Conservation (phyloP, 1,140 invertebrate genomes). For the Meloidogyne chitwoodi region DNA sequence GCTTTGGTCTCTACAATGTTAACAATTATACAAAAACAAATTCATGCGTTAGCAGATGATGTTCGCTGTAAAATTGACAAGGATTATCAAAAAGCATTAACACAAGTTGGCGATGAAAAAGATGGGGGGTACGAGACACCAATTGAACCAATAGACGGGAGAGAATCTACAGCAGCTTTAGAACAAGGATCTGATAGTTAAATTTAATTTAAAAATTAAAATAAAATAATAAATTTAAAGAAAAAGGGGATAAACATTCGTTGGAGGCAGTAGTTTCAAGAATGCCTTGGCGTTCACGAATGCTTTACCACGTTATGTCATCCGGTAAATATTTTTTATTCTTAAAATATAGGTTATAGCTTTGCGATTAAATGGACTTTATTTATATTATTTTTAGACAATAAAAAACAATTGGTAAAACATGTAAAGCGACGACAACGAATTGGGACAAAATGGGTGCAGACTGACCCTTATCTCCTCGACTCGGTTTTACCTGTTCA, state of each 20-base stretch:
- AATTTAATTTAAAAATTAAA: not conserved
- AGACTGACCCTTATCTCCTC: constrained; percentile 39
- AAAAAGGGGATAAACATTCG: not conserved
- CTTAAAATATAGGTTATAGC: not conserved
- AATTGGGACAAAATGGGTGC: constrained; percentile 31
- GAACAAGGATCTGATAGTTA: not conserved
- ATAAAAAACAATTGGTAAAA: constrained; percentile 30
- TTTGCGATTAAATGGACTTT: too few relatives aligned
- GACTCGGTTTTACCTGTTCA: constrained; percentile 10
- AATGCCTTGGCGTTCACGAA: constrained; percentile 40
- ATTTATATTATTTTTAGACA: not conserved
- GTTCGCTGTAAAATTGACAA: constrained; percentile 47
- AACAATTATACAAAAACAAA: constrained; percentile 52
- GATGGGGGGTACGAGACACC: constrained; percentile 2
- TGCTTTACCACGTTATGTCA: constrained; percentile 46
- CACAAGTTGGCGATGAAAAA: constrained; percentile 22
- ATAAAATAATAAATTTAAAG: not conserved
- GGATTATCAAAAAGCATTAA: constrained; percentile 41
- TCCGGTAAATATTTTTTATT: constrained; percentile 6
- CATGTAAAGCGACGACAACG: constrained; percentile 36
- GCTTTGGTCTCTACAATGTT: constrained; percentile 47
- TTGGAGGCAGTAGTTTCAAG: constrained; percentile 36
- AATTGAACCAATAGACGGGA: constrained; percentile 32
- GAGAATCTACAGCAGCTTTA: constrained; percentile 6
- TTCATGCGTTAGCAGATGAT: constrained; percentile 44